Percentiles rank a stretch among this genome's conserved stretches.
Conservation (phyloP, 2,888 invertebrate species). For the Cheilosia variabilis region DNA sequence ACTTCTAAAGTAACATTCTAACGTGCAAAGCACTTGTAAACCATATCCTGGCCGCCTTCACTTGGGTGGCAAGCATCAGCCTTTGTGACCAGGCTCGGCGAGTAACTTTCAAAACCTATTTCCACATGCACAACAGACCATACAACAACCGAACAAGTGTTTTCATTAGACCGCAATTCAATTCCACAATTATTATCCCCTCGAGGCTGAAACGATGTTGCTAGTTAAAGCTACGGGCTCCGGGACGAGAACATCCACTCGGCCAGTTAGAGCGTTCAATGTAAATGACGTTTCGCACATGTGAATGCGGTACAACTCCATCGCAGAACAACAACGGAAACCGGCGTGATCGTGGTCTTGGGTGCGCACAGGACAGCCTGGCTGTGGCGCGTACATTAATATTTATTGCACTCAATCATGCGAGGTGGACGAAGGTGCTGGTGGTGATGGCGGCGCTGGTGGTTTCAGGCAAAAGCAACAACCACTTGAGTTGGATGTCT, state of each 20-base stretch:
- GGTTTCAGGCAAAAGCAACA: conserved; percentile 28
- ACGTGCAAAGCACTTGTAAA: conserved; percentile 28
- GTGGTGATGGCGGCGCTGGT: conserved; percentile 7
- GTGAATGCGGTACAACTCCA: conserved; percentile 1
- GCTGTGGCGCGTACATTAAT: conserved; percentile 66
- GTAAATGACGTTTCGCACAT: conserved; percentile 41
- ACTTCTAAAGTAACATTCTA: background rate
- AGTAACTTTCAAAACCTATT: conserved; percentile 21
- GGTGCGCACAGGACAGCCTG: conserved; percentile 24
- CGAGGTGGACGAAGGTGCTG: conserved; percentile 47
- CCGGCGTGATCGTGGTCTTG: conserved; percentile 48
- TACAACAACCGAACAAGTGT: conserved; percentile 45
- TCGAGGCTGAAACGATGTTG: conserved; percentile 23
- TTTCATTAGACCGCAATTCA: conserved; percentile 55
- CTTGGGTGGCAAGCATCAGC: conserved; percentile 38
- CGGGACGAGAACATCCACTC: conserved; percentile 4
- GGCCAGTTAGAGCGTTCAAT: conserved; percentile 19
- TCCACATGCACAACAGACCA: conserved; percentile 27
- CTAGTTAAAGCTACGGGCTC: conserved; percentile 11
- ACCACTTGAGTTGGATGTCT: conserved; percentile 35
- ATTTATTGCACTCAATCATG: conserved; percentile 74
- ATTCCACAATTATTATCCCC: conserved; percentile 55
- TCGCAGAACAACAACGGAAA: conserved; percentile 32
- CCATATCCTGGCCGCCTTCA: conserved; percentile 10
- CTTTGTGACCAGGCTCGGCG: conserved; percentile 17